These are phyloP conservation scores for Schlechtendalia chinensis DNA, from an alignment of 1,140 invertebrate genomes.

Conservation along the genomic window DNA sequence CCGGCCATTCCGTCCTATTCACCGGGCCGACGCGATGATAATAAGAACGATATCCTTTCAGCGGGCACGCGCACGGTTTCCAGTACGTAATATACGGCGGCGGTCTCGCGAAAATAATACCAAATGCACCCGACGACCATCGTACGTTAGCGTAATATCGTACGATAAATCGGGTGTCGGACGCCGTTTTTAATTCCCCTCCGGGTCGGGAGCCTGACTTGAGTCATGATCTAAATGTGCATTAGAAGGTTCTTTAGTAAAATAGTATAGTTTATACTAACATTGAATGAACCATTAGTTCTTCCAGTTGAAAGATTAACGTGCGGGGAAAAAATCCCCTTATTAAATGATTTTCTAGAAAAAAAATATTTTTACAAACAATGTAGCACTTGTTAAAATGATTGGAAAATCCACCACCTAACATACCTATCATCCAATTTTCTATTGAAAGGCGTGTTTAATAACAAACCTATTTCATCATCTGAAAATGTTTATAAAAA, in stretches of 20 bases:
- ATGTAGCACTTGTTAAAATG: neutral
- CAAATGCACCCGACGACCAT: too few relatives aligned
- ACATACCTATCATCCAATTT: conserved; percentile 41
- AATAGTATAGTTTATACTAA: conserved; percentile 7
- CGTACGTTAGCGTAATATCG: too few relatives aligned
- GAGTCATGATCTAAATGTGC: neutral
- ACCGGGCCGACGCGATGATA: conserved; percentile 13
- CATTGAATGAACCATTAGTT: conserved; percentile 23
- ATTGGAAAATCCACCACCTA: neutral
- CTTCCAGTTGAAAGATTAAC: conserved; percentile 9
- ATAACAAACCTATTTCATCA: conserved; percentile 5
- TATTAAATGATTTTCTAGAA: conserved; percentile 39
- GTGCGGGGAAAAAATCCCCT: conserved; percentile 34
- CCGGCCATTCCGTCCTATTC: conserved; percentile 20
- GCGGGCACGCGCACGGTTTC: too few relatives aligned
- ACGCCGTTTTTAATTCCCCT: too few relatives aligned
- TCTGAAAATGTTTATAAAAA: conserved; percentile 22
- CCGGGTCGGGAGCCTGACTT: too few relatives aligned
- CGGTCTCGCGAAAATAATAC: too few relatives aligned
- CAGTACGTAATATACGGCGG: too few relatives aligned
- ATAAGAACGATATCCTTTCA: conserved; percentile 28
- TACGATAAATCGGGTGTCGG: too few relatives aligned
- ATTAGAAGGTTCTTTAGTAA: neutral
- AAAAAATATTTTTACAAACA: neutral
- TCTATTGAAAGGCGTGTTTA: conserved; percentile 5